Percentiles rank a stretch among this genome's conserved stretches.
These are phyloP conservation scores for Ceratina calcarata DNA, from an alignment of 1,140 invertebrate species.

Conservation along the genomic window DNA sequence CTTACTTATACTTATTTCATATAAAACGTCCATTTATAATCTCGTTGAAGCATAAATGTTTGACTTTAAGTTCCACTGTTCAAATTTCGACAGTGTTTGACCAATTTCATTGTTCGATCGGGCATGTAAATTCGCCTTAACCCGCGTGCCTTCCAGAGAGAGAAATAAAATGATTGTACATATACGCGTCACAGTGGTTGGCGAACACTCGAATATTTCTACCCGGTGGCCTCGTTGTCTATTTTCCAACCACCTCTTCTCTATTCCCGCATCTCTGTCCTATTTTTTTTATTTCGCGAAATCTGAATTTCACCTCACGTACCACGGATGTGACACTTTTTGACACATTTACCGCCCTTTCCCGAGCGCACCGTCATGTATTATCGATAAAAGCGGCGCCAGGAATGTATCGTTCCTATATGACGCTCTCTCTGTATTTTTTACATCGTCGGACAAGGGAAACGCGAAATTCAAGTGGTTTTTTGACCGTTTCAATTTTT, in stretches of 20 bases:
- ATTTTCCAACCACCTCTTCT: conserved; percentile 1
- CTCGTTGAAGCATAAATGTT: no score
- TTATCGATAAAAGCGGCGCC: conserved; percentile 28
- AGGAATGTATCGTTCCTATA: neutral
- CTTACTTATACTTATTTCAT: no score
- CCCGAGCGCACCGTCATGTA: neutral
- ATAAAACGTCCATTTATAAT: no score
- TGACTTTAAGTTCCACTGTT: no score
- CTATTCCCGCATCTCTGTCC: neutral
- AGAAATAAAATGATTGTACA: neutral
- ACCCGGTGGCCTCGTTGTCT: conserved; percentile 4
- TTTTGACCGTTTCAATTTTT: neutral
- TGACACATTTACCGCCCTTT: conserved; percentile 8
- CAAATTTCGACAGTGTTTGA: no score
- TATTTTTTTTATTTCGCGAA: neutral
- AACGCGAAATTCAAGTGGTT: neutral
- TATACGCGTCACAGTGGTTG: neutral
- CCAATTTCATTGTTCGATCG: no score
- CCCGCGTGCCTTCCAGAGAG: no score
- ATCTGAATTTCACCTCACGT: conserved; percentile 11
- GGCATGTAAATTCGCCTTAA: neutral
- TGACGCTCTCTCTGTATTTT: neutral
- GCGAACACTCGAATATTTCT: conserved; percentile 16
- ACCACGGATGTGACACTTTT: conserved; percentile 18
- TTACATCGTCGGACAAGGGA: neutral